Evolutionary conservation across 1,140 invertebrate genomes (phyloP), one percentile per base, ranked within the genome.

Genomic region (Dreissena rostriformis): DNA sequence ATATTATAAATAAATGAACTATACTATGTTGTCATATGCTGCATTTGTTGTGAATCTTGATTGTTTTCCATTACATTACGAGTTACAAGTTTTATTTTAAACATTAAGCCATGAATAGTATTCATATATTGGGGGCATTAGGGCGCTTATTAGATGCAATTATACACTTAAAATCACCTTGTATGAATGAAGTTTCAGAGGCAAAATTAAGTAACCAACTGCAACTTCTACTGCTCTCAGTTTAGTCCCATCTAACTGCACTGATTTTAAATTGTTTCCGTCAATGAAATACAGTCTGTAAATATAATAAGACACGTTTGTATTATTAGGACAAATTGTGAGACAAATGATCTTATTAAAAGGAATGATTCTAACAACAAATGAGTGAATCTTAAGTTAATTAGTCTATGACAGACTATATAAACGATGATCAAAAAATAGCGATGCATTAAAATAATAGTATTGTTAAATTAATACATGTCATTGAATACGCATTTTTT

Each of bases 231-330:
- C 26, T 74, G 72, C 17, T 7, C 22, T 61, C 19, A 74, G 11
- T 24, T 57, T 19, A 26, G 49, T 57, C 28, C 72, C 72, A 12
- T 74, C 26, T 7, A 57, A 15, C 26, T 57, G 26, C 55, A 52
- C 55, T 22, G 22, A 26, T 28, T 74, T 74, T 12, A 57, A 52
- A 12, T 4, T 15, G 6, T 28, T 15, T 17, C 15, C 53, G 61
- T 74, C 72, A 61, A 74, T 74, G 15, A 74, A 74, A 28, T 74
- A 74, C 22, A 74, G 17, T n/a, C 72, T 74, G 67, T 22, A 70
- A 67, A 22, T 49, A 29, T 17, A 1, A 49, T 70, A 1, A 19
- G n/a, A n/a, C n/a, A n/a, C n/a, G n/a, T n/a, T n/a, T 49, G 6
- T 24, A 63, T 63, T 63, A 63, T n/a, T 4, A 63, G 4, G 39